A percentile compares a stretch with the other conserved stretches of the same genome.
Evolutionary conservation across 2,888 invertebrate species (phyloP).

Genomic region (Molorchus minor): DNA sequence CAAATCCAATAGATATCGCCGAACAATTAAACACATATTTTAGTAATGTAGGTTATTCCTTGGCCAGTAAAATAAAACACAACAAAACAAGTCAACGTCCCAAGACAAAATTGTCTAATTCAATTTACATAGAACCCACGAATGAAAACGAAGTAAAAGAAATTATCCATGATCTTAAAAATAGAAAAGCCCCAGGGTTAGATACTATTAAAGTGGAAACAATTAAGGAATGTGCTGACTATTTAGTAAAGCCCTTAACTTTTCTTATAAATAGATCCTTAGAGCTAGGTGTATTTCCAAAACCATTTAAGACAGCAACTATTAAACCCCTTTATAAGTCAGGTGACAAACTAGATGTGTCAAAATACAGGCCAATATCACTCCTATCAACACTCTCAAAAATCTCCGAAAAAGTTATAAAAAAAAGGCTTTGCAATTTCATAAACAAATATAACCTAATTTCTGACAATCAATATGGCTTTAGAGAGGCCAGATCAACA

Average conservation of each 20-base stretch:
- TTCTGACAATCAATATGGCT: slow-evolving; percentile 11
- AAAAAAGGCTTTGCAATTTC: not conserved
- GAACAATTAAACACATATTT: not conserved
- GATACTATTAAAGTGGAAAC: slow-evolving; percentile 18
- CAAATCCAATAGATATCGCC: too few species aligned
- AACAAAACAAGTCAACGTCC: too few species aligned
- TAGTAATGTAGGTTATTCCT: too few species aligned
- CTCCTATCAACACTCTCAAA: slow-evolving; percentile 4
- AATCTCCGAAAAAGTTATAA: slow-evolving; percentile 20
- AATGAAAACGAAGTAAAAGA: slow-evolving; percentile 7
- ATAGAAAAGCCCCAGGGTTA: slow-evolving; percentile 11
- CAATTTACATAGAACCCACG: not conserved
- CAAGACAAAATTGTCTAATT: not conserved
- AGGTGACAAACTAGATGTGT: slow-evolving; percentile 3
- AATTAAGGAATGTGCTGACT: slow-evolving; percentile 13
- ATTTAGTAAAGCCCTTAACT: slow-evolving; percentile 1
- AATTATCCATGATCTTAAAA: slow-evolving; percentile 7
- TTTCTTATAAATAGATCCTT: slow-evolving; percentile 13
- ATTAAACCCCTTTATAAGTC: slow-evolving; percentile 21
- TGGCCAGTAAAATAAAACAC: too few species aligned
- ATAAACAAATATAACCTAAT: slow-evolving; percentile 15
- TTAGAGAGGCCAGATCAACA: not conserved
- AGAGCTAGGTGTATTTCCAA: slow-evolving; percentile 12
- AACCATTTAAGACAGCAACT: slow-evolving; percentile 14
- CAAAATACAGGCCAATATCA: slow-evolving; percentile 8